phyloP scores from a whole-genome alignment of 2,113 vertebrate genomes.

The Gobius niger region DNA sequence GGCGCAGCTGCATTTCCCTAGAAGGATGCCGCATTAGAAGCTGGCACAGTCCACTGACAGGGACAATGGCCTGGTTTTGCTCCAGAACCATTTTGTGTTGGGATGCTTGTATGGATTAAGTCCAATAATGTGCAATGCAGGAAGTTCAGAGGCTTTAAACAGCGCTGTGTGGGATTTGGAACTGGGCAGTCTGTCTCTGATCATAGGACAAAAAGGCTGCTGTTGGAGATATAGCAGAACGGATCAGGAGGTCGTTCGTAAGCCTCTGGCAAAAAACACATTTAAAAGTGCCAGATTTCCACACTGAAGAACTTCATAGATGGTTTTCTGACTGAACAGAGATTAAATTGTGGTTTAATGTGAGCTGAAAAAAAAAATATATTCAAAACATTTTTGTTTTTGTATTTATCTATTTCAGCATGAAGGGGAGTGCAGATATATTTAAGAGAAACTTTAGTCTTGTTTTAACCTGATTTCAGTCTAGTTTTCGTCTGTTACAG shows the following conservation, averaged over 20 bases:
- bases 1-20: conserved; percentile 29
- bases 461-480: no score
- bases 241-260: background rate
- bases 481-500: no score
- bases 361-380: background rate
- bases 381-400: background rate
- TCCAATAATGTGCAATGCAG: conserved; percentile 37
- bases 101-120: conserved; percentile 42
- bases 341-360: conserved; percentile 18
- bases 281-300: background rate
- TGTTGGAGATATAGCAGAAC: background rate
- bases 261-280: background rate
- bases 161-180: conserved; percentile 22
- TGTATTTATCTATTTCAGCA: background rate
- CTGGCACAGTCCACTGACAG: conserved; percentile 28
- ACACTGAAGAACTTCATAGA: background rate
- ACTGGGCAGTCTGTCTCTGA: background rate
- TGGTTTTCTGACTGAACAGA: conserved; percentile 5
- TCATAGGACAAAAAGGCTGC: conserved; percentile 5
- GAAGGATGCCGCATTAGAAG: conserved; percentile 38
- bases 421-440: background rate
- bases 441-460: background rate
- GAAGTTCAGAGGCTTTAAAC: conserved; percentile 31
- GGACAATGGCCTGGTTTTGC: conserved; percentile 24
- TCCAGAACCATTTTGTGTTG: conserved; percentile 12